Evolutionary conservation across 2,113 vertebrate species (phyloP).

Genomic region (Pampusana beccarii): DNA sequence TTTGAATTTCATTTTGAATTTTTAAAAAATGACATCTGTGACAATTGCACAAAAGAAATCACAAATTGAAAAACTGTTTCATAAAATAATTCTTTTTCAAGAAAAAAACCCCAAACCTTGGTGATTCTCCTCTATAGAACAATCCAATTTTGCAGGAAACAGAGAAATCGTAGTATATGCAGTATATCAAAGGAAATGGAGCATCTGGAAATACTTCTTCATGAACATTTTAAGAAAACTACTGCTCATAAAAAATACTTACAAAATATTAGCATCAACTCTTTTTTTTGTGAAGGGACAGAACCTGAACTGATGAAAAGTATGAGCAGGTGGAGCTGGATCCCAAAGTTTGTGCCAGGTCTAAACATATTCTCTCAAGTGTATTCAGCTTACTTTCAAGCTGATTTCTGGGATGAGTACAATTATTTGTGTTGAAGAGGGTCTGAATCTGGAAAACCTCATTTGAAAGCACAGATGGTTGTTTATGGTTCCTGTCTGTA

Average conservation of each 20-base stretch:
- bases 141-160: background rate
- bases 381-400: background rate
- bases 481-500: background rate
- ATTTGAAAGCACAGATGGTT: background rate
- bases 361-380: background rate
- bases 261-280: background rate
- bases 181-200: background rate
- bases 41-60: background rate
- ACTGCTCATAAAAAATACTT: background rate
- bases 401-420: background rate
- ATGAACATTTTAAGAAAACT: background rate
- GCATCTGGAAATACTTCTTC: background rate
- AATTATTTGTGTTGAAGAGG: background rate
- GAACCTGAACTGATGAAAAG: background rate
- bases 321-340: background rate
- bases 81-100: background rate
- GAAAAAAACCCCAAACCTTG: background rate
- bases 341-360: background rate
- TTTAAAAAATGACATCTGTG: background rate
- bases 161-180: background rate
- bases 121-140: background rate
- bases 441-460: background rate
- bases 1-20: background rate
- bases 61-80: background rate
- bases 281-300: background rate